Base-by-base conservation (phyloP, 2,888 invertebrate genomes). In the Scotopteryx bipunctaria region DNA sequence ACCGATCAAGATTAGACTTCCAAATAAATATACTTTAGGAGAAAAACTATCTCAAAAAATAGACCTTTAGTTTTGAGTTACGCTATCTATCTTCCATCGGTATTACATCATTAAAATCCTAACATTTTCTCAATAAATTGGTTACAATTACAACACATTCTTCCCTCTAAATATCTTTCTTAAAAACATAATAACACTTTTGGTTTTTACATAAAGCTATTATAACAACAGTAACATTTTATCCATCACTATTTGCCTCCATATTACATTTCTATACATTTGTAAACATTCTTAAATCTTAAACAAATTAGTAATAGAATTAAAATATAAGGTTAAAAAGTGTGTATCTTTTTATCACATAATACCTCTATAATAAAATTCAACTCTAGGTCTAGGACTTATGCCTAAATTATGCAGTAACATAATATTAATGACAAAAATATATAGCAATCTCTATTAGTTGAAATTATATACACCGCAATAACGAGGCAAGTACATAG, bases 171-270 rank as follows among this genome's bases (percentile, higher is more conserved):
- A 70, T 71, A 70, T 68, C 71, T 69, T 70, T 67, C 81, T 83
- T 86, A 85, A 83, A 83, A 87, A 87, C 85, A 83, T 86, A 86
- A 85, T 85, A 88, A 88, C 88, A 86, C 85, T 83, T 88, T 89
- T 86, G 88, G 87, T 87, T 85, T 84, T 78, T 77, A 81, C 82
- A 83, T 86, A 89, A 86, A 88, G 86, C 87, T 89, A 81, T 85
- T 23, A 19, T 33, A 88, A 87, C 86, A 88, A 88, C 83, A 87
- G 82, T 86, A 86, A 87, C 84, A 80, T 81, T 79, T 66, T 71
- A 74, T 78, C 68, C 69, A 78, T 83, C 80, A 78, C 73, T 79
- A 78, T 79, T 64, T 75, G 76, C 71, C 61, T 71, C 71, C 68
- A 76, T 73, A 52, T 41, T 76, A 78, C 76, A 71, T 73, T 76